Evolutionary conservation across 2,888 invertebrate genomes (phyloP), one percentile per base, ranked within the genome.

Genomic region (Galeruca laticollis): DNA sequence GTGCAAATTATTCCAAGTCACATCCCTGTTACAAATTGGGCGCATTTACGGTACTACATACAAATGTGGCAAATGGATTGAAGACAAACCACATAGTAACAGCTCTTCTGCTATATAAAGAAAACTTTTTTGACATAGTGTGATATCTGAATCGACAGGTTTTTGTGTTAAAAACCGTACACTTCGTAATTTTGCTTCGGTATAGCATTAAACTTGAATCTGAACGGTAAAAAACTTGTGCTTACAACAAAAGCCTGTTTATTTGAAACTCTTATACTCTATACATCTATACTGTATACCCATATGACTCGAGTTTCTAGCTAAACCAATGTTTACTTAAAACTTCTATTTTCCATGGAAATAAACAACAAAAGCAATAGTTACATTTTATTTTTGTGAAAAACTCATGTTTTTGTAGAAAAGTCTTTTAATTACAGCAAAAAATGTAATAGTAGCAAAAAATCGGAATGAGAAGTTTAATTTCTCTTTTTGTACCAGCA

Each of bases 381-480:
- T 40, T 40, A n/a, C 0, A 40, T 40, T n/a, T 40, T n/a, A 13
- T 40, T 40, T 40, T 40, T 40, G 13, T n/a, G 13, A 40, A 40
- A 40, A n/a, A 40, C 3, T n/a, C 10, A 11, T 40, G n/a, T 21
- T 51, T 51, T 3, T 20, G 13, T 13, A 21, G 15, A 51, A 51
- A 51, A 51, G 51, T 21, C 13, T 51, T 21, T 51, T 51, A 51
- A 51, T 51, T 51, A 21, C 11, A 21, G 21, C 21, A 51, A 21
- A 51, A 20, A 51, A 51, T 21, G 2, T 51, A 21, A 21, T 20
- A 13, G 21, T 6, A 21, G 11, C 20, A 21, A 21, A 51, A 51
- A 51, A 21, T 51, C 2, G 51, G n/a, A n/a, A n/a, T 21, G 10
- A 21, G 11, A 21, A 51, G 51, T 51, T 51, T 21, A 10, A 11